These are phyloP conservation scores for Pyrgus malvae DNA, from an alignment of 2,888 invertebrate species.

Conservation along the genomic window DNA sequence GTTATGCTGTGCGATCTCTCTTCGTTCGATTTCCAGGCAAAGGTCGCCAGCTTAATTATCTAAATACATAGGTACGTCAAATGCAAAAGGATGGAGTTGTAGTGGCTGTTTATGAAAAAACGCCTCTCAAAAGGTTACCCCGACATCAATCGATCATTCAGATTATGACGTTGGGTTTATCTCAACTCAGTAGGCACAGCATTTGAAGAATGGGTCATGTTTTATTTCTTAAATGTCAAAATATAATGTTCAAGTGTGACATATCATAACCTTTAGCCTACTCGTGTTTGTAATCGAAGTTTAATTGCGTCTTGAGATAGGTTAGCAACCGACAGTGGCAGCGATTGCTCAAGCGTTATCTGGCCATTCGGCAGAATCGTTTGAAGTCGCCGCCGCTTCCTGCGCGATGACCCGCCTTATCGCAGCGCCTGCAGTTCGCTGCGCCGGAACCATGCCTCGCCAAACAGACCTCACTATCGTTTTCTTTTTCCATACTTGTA, in stretches of 20 bases:
- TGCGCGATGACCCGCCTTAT: conserved; percentile 65
- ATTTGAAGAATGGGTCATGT: conserved; percentile 16
- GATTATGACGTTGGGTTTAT: no score
- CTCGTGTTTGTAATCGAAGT: conserved; percentile 26
- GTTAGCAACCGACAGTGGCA: conserved; percentile 47
- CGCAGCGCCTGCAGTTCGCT: conserved; percentile 33
- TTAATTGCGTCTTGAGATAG: conserved; percentile 47
- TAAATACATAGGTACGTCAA: no score
- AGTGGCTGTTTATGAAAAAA: no score
- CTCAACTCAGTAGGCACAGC: conserved; percentile 2
- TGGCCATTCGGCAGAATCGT: conserved; percentile 50
- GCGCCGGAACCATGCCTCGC: conserved; percentile 7
- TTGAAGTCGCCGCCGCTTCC: conserved; percentile 71
- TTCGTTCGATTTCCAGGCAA: no score
- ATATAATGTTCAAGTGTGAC: conserved; percentile 23
- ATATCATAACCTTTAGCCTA: conserved; percentile 28
- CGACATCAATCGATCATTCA: no score
- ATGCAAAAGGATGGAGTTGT: no score
- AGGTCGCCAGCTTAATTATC: no score
- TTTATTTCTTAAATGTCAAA: conserved; percentile 24
- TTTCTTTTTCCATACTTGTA: no score
- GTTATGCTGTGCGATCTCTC: no score
- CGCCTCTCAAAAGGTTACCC: no score
- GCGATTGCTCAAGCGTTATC: conserved; percentile 65
- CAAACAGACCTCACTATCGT: not conserved